Evolutionary conservation across 1,140 invertebrate genomes (phyloP), one percentile per base, ranked within the genome.

Genomic region (Matsumurasca onukii): DNA sequence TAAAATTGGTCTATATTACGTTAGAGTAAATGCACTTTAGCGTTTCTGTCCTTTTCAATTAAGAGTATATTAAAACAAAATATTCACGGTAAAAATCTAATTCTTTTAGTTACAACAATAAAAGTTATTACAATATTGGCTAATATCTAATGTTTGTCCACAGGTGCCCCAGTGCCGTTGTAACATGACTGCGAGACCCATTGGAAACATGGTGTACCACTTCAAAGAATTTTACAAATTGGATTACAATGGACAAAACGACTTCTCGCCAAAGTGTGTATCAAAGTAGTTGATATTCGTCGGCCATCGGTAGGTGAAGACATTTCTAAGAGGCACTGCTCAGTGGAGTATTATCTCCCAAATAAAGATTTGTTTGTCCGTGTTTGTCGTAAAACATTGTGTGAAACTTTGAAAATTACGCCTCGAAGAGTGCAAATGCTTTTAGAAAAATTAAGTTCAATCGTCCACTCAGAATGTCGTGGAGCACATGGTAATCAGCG

Each of bases 401-500:
- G n/a, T n/a, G n/a, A n/a, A n/a, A n/a, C n/a, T n/a, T n/a, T n/a
- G n/a, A n/a, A n/a, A n/a, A n/a, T 45, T 17, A 45, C 34, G 34
- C 34, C 34, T 20, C 31, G 1, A 24, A 1, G 45, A 34, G 62
- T 64, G 24, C 27, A 34, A 24, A 15, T 49, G 65, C 20, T 17
- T 27, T 66, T 20, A 66, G 9, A 51, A 13, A 3, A 3, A 27
- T 49, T 20, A 24, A 17, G 31, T 29, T 29, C 2, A 48, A 49
- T 39, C 39, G 17, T 51, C 65, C 27, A 24, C 65, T 3, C 39
- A 66, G 52, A n/a, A 51, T 29, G 13, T 48, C 34, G 34, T 9
- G 34, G 34, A 17, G 5, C 34, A 39, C 34, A 39, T 39, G 34
- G 17, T 9, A 39, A 39, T 17, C 34, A 17, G 5, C 5, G 22